A percentile compares a stretch with the other conserved stretches of the same genome.
Evolutionary conservation across 2,113 vertebrate species (phyloP).

Genomic region (Anarhynchus alexandrinus): DNA sequence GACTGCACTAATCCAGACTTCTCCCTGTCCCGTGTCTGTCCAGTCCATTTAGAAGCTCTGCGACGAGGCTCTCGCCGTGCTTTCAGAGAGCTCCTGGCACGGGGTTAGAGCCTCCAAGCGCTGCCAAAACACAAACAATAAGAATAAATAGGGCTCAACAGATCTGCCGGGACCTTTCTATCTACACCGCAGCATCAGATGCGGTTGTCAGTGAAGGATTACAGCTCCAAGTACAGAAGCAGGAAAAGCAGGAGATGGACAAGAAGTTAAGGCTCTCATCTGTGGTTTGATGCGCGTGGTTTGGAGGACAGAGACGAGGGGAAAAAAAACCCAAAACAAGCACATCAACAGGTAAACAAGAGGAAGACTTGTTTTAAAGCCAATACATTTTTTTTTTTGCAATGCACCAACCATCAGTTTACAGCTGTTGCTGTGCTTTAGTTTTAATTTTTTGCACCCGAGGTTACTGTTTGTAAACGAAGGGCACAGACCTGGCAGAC

Average conservation of each 20-base stretch:
- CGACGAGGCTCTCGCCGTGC: accelerated
- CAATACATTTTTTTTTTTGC: background rate
- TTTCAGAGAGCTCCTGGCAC: background rate
- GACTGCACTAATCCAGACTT: background rate
- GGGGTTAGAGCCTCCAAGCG: background rate
- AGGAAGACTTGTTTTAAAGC: background rate
- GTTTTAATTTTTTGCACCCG: background rate
- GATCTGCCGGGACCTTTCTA: background rate
- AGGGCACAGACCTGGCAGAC: background rate
- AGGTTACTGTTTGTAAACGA: background rate
- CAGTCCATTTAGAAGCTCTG: background rate
- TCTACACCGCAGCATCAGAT: background rate
- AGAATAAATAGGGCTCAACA: accelerated
- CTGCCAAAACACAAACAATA: background rate
- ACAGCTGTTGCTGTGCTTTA: background rate
- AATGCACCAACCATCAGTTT: background rate
- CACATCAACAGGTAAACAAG: background rate
- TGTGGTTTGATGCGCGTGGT: background rate
- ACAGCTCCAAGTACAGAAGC: background rate
- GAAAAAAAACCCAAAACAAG: background rate
- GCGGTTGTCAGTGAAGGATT: background rate
- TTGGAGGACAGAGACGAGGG: background rate
- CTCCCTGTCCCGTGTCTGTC: background rate
- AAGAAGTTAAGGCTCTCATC: background rate
- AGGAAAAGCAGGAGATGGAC: background rate